phyloP scores from a whole-genome alignment of 2,888 invertebrate genomes.

The Pandemis cinnamomeana region DNA sequence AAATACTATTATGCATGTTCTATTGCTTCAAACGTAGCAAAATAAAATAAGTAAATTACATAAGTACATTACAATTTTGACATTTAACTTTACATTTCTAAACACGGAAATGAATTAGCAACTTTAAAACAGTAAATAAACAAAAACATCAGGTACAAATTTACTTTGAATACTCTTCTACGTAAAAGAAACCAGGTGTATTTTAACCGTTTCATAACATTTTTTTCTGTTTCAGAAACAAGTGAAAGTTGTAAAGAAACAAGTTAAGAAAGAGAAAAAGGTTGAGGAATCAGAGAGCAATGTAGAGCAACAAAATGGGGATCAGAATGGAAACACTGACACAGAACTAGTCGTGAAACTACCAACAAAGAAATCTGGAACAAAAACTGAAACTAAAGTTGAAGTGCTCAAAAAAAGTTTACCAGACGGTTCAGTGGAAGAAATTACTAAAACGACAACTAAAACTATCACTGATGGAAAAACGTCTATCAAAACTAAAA shows the following conservation, averaged over 20 bases:
- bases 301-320: conserved; percentile 58
- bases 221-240: conserved; percentile 70
- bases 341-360: conserved; percentile 71
- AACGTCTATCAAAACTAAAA: conserved; percentile 75
- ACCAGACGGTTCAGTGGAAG: conserved; percentile 74
- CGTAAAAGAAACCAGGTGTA: neutral
- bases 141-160: no score
- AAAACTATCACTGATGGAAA: conserved; percentile 77
- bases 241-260: conserved; percentile 68
- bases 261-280: conserved; percentile 65
- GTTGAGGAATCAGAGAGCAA: conserved; percentile 56
- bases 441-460: conserved; percentile 76
- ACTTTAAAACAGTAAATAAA: no score
- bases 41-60: no score
- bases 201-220: conserved; percentile 11
- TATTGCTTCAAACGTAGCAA: neutral
- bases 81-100: no score
- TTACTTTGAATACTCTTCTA: neutral
- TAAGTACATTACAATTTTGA: no score
- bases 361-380: conserved; percentile 71
- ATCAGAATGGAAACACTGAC: conserved; percentile 70
- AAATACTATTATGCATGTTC: neutral
- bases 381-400: conserved; percentile 77
- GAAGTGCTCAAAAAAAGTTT: conserved; percentile 71
- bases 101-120: no score